Evolutionary conservation across 2,888 invertebrate species (phyloP).

Genomic region (Dyspetes luteomarginatus): DNA sequence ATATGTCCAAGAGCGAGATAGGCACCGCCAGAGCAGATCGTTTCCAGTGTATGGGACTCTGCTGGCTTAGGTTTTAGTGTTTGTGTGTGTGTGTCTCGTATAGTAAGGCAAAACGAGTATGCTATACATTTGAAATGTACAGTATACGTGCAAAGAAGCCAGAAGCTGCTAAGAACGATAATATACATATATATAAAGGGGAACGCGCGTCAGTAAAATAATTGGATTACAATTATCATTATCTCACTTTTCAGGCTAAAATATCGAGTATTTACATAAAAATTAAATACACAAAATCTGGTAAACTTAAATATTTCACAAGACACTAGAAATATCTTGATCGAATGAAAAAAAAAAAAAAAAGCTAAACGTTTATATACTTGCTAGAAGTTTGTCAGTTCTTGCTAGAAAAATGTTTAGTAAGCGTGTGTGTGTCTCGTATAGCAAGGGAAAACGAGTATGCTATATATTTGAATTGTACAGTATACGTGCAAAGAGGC

Average conservation of each 20-base stretch:
- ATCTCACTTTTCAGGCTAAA: constrained; percentile 41
- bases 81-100: constrained; percentile 29
- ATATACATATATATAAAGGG: neutral
- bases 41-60: constrained; percentile 35
- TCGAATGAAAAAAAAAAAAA: neutral
- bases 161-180: neutral
- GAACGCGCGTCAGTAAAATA: constrained; percentile 36
- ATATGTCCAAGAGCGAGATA: constrained; percentile 45
- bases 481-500: neutral
- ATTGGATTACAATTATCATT: constrained; percentile 51
- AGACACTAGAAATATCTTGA: too few species aligned
- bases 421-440: neutral
- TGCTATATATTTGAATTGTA: too few species aligned
- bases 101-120: constrained; percentile 41
- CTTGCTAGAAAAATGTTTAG: neutral
- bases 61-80: constrained; percentile 9
- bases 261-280: constrained; percentile 6
- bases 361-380: too few species aligned
- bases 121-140: constrained; percentile 3
- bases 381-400: neutral
- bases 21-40: constrained; percentile 31
- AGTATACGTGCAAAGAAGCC: neutral
- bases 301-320: too few species aligned
- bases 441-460: neutral
- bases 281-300: neutral